These are phyloP conservation scores for Salarias fasciatus DNA, from an alignment of 2,797 vertebrate genomes.

Conservation along the genomic window DNA sequence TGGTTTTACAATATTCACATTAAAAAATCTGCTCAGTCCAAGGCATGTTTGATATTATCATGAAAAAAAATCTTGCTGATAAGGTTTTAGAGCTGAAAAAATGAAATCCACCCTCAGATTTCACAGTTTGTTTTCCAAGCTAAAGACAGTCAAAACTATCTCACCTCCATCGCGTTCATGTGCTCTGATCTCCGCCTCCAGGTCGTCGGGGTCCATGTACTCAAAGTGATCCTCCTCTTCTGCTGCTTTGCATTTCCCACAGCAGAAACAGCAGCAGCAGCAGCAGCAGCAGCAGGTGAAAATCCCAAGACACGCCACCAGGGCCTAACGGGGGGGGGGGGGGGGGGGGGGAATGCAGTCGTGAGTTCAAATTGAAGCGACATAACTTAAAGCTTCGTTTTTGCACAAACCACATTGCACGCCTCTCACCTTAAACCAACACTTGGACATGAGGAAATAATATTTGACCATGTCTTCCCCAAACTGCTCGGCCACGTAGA, in stretches of 20 bases:
- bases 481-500: constrained; percentile 92
- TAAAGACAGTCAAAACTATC: background rate
- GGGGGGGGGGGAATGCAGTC: background rate
- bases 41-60: too few species aligned
- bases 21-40: too few species aligned
- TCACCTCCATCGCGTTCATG: constrained; percentile 72
- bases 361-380: too few species aligned
- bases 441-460: constrained; percentile 90
- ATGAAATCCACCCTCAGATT: too few species aligned
- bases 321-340: constrained; percentile 67
- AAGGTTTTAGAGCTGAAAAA: too few species aligned
- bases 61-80: too few species aligned
- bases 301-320: constrained; percentile 79
- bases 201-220: constrained; percentile 84
- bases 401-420: too few species aligned
- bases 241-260: constrained; percentile 78
- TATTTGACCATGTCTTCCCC: constrained; percentile 90
- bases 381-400: too few species aligned
- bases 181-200: constrained; percentile 83
- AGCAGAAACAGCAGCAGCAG: constrained; percentile 90
- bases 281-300: constrained; percentile 90
- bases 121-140: too few species aligned
- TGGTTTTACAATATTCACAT: too few species aligned
- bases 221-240: constrained; percentile 66
- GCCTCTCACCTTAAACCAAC: constrained; percentile 93